Conservation (phyloP, 2,888 invertebrate genomes). For the Peribatodes rhomboidaria region DNA sequence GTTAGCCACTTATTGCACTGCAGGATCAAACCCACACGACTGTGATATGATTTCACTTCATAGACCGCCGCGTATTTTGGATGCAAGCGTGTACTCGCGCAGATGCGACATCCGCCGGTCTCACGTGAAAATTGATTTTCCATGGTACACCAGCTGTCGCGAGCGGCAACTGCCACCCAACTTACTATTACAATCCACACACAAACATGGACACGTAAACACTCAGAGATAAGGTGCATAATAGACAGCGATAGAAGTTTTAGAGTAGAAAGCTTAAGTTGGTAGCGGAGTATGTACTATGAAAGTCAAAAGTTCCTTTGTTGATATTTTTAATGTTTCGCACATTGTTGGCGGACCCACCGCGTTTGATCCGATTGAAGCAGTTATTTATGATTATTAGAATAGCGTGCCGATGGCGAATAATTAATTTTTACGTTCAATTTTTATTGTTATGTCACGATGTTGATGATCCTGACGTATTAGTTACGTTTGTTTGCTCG, state of each 20-base stretch:
- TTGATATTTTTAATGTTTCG: slow-evolving; percentile 87
- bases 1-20: slow-evolving; percentile 11
- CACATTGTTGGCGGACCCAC: slow-evolving; percentile 84
- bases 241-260: slow-evolving; percentile 43
- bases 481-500: slow-evolving; percentile 43
- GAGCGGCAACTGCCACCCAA: slow-evolving; percentile 74
- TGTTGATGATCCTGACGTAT: slow-evolving; percentile 69
- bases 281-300: slow-evolving; percentile 76
- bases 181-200: slow-evolving; percentile 42
- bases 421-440: slow-evolving; percentile 84
- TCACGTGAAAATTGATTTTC: slow-evolving; percentile 86
- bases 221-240: slow-evolving; percentile 47
- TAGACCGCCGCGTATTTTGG: slow-evolving; percentile 72
- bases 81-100: slow-evolving; percentile 75
- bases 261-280: slow-evolving; percentile 47
- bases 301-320: slow-evolving; percentile 85
- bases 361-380: slow-evolving; percentile 84
- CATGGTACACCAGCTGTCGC: slow-evolving; percentile 85
- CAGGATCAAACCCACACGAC: slow-evolving; percentile 37
- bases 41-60: slow-evolving; percentile 62
- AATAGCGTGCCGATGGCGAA: slow-evolving; percentile 80
- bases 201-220: neutral
- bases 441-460: slow-evolving; percentile 74
- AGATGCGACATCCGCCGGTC: slow-evolving; percentile 85
- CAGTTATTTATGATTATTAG: slow-evolving; percentile 84